Percentiles rank a stretch among this genome's conserved stretches.
These are phyloP conservation scores for Holothuria glaberrima DNA, from an alignment of 35 echinoderm and acorn worm species.

Conservation along the genomic window DNA sequence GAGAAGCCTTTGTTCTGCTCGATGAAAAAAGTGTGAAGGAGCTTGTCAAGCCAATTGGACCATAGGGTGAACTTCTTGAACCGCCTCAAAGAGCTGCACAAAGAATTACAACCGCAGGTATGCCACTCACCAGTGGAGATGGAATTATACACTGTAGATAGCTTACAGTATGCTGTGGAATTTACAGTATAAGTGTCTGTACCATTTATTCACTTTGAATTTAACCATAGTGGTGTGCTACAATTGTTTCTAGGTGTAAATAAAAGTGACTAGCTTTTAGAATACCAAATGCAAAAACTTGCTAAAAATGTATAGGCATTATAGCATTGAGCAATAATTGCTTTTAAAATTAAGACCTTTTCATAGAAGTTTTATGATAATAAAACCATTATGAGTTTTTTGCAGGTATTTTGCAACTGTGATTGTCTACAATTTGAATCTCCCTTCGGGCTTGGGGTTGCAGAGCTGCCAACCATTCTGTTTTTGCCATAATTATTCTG, in stretches of 20 bases:
- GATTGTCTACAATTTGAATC: background rate
- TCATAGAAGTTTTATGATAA: background rate
- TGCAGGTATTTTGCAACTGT: background rate
- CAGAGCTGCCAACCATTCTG: no score
- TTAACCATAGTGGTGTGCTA: background rate
- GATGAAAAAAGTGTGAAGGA: slow-evolving; percentile 31
- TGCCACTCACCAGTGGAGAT: slow-evolving; percentile 1
- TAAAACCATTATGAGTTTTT: slow-evolving; percentile 4
- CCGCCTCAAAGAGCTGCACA: background rate
- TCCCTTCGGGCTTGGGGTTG: no score
- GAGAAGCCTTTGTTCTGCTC: slow-evolving; percentile 42
- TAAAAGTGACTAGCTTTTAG: slow-evolving; percentile 15
- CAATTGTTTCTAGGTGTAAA: background rate
- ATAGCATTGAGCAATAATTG: background rate
- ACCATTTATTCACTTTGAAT: background rate
- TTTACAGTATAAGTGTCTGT: background rate
- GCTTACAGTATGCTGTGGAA: slow-evolving; percentile 26
- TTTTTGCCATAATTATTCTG: no score
- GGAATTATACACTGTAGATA: background rate
- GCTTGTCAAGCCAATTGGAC: slow-evolving; percentile 48
- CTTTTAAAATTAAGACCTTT: background rate
- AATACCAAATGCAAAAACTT: background rate
- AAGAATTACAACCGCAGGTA: slow-evolving; percentile 22
- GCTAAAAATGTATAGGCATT: slow-evolving; percentile 11
- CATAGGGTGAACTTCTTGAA: slow-evolving; percentile 25